phyloP scores from a whole-genome alignment of 2,888 invertebrate species.

The Lasioglossum vierecki region DNA sequence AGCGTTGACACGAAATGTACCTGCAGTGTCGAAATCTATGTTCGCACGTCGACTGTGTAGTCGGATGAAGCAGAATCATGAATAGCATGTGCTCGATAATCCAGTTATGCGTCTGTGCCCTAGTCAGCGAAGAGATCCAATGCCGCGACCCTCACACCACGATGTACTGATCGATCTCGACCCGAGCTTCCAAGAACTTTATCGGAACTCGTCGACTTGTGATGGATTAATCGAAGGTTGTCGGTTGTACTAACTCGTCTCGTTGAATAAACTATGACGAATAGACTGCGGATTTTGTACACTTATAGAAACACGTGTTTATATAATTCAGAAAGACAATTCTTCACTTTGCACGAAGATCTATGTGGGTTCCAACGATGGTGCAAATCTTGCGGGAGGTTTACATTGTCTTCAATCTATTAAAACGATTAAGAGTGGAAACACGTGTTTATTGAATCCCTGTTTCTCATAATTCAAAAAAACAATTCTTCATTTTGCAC shows the following conservation, averaged over 20 bases:
- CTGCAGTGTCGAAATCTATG: too few relatives aligned
- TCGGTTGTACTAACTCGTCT: background rate
- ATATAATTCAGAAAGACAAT: too few relatives aligned
- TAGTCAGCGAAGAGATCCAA: constrained; percentile 5
- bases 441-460: too few relatives aligned
- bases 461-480: background rate
- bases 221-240: background rate
- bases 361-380: too few relatives aligned
- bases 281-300: too few relatives aligned
- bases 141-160: background rate
- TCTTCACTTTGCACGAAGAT: too few relatives aligned
- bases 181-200: background rate
- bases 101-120: background rate
- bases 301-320: too few relatives aligned
- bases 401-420: too few relatives aligned
- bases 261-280: background rate
- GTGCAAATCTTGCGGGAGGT: too few relatives aligned
- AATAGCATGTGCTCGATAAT: background rate
- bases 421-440: background rate
- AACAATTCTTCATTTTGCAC: background rate
- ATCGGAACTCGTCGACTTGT: background rate
- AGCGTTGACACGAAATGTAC: too few relatives aligned
- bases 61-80: background rate
- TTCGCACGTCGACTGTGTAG: background rate
- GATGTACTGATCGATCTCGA: background rate